Percentiles rank a stretch among this genome's conserved stretches.
These are phyloP conservation scores for Merluccius polli DNA, from an alignment of 2,797 vertebrate genomes.

Conservation along the genomic window DNA sequence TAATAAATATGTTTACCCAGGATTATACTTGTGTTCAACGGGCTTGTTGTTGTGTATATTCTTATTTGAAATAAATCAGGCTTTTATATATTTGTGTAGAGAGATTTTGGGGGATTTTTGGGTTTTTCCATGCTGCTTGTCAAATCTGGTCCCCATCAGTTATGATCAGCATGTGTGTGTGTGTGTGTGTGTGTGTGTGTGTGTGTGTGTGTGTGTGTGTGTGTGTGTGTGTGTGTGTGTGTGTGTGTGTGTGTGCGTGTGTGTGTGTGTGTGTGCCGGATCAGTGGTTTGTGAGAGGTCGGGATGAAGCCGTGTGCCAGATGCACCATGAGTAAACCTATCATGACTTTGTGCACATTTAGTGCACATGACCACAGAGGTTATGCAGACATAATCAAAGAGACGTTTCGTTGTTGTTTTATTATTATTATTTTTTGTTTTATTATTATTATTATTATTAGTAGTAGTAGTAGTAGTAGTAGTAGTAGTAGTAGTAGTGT, in stretches of 20 bases:
- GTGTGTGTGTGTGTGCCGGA: not conserved
- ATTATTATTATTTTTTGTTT: no score
- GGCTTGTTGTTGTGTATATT: not conserved
- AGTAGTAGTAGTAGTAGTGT: no score
- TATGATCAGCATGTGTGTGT: constrained; percentile 38
- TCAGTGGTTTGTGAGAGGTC: not conserved
- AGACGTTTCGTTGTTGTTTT: no score
- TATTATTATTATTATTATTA: no score
- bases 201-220: not conserved
- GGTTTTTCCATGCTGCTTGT: constrained; percentile 39
- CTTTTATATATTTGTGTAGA: not conserved
- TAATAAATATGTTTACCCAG: not conserved
- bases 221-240: not conserved
- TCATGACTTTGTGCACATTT: not conserved
- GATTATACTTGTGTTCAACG: not conserved
- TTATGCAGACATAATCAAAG: no score
- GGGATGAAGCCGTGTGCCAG: not conserved
- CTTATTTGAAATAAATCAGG: not conserved
- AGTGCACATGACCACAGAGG: no score
- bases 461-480: no score
- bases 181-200: not conserved
- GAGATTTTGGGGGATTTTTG: not conserved
- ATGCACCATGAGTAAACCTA: not conserved
- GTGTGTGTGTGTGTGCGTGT: no score
- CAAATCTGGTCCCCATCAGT: constrained; percentile 43